Base-by-base conservation (phyloP, 2,113 vertebrate species). In the Salvelinus namaycush region DNA sequence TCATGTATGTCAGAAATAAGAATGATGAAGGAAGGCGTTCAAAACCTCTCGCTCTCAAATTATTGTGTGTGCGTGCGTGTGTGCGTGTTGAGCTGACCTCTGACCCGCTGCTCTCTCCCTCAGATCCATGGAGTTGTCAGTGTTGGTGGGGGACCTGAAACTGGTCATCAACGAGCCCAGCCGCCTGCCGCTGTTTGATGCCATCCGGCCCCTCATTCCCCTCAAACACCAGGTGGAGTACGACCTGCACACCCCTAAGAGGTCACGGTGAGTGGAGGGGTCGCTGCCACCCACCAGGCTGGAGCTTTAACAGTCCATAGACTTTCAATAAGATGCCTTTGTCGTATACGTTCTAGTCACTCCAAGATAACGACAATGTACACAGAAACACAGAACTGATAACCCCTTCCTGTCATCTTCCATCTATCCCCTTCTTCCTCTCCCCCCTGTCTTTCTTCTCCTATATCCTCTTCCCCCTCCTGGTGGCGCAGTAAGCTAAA, bases 171-270 rank as follows among this genome's bases (percentile, higher is more conserved):
- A 97, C 1, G 97, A 98, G 39, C 97, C 98, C 8, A 96, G 90
- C 82, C 96, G 97, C 13, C 85, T 99, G 82, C 96, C 96, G 0
- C 92, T 99, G 6, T 99, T 99, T 29, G 98, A 99, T 5, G 95
- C 96, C 75, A 98, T 99, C 87, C 94, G 96, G 22, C 98, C 98
- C 1, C 95, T 99, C 79, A 98, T 99, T 73, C 97, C 97, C 0
- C 90, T 99, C 75, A 99, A 98, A 82, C 97, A 99, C 88, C 98
- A 99, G 90, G 97, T 99, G 91, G 97, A 99, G 76, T 99, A 99
- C 0, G 97, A 99, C 90, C 94, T 96, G 75, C 93, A 97, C 73
- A 99, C 97, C 0, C 98, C 98, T 22, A 97, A 96, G 87, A 94
- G 95, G 69, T 98, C 98, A 65, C 91, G 98, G 98, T 98, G 84